A percentile compares a stretch with the other conserved stretches of the same genome.
phyloP scores from a whole-genome alignment of 2,113 vertebrate genomes.

The Camelus bactrianus region DNA sequence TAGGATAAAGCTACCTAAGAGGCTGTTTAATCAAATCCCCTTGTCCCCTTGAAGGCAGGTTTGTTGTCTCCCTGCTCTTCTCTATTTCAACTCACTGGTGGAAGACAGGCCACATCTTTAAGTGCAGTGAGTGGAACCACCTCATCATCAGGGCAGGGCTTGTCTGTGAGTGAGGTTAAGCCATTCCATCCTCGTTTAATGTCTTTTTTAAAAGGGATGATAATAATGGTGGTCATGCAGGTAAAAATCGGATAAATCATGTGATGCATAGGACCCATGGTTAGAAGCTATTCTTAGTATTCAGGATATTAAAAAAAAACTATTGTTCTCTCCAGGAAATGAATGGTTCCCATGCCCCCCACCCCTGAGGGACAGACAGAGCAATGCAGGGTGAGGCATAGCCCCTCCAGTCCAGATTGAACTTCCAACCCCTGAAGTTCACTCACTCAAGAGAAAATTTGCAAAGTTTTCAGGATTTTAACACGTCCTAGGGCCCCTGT shows the following conservation, averaged over 20 bases:
- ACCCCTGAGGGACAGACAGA: constrained; percentile 35
- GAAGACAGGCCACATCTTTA: neutral
- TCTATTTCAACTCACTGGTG: neutral
- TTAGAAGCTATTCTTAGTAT: neutral
- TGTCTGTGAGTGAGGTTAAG: neutral
- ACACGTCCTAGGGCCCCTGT: neutral
- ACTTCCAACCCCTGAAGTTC: neutral
- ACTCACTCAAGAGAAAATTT: neutral
- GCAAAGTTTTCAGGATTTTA: neutral
- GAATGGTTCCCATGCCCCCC: constrained; percentile 48
- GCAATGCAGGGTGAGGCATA: neutral
- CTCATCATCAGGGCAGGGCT: neutral
- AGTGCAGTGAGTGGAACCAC: neutral
- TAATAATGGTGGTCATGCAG: neutral
- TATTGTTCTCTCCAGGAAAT: constrained; percentile 80
- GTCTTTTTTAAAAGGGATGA: neutral
- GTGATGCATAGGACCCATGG: neutral
- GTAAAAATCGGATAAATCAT: neutral
- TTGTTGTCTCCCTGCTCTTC: neutral
- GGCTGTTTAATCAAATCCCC: neutral
- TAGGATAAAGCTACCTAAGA: neutral
- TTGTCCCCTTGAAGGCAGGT: neutral
- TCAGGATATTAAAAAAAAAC: neutral
- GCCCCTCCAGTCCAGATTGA: neutral
- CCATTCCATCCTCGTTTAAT: neutral